Conservation (phyloP, 2,888 invertebrate genomes). For the Amphimallon solstitiale region DNA sequence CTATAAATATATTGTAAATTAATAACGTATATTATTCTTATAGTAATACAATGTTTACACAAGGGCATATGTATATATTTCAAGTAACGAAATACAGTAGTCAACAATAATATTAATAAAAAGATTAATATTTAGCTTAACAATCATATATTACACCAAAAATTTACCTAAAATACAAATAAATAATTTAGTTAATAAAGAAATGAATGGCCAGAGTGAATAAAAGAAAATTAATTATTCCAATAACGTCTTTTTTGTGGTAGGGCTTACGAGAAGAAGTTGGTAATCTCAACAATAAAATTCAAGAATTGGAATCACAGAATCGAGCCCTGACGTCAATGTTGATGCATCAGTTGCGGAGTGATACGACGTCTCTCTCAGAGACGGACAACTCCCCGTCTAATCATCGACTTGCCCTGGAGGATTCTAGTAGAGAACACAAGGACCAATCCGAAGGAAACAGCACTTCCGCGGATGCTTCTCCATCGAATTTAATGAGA, state of each 20-base stretch:
- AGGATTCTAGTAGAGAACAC: conserved; percentile 36
- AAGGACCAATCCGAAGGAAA: conserved; percentile 41
- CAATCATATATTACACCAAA: no score
- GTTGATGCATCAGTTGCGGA: conserved; percentile 72
- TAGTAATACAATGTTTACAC: no score
- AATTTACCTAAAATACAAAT: no score
- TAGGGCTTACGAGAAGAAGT: conserved; percentile 84
- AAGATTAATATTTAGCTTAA: no score
- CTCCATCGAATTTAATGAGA: conserved; percentile 52
- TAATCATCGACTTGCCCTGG: conserved; percentile 41
- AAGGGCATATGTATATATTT: no score
- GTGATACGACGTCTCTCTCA: conserved; percentile 42
- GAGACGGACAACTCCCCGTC: conserved; percentile 39
- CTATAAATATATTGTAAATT: no score
- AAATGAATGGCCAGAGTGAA: no score
- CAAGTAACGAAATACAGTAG: no score
- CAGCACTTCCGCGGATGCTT: conserved; percentile 50
- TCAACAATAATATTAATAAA: no score
- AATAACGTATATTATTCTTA: no score
- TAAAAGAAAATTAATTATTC: no score
- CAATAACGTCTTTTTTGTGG: conserved; percentile 31
- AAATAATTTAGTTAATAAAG: no score
- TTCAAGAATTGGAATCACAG: conserved; percentile 82
- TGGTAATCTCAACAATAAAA: conserved; percentile 75
- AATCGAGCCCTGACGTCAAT: conserved; percentile 78